Evolutionary conservation across 1,140 invertebrate genomes (phyloP).

Genomic region (Trichoplusia ni): DNA sequence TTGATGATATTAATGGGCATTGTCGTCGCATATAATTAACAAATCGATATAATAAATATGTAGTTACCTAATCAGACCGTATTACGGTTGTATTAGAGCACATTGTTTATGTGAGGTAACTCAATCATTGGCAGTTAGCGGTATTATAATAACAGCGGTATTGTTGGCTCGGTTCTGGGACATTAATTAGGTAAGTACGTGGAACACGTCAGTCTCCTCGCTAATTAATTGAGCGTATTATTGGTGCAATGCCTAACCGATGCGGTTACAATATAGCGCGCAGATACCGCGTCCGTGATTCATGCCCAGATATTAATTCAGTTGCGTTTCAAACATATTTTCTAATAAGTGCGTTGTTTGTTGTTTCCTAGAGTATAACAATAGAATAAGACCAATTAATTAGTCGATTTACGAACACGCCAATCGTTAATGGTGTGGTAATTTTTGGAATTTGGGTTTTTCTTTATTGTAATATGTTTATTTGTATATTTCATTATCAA

Average conservation of each 20-base stretch:
- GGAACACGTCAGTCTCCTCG: conserved; percentile 57
- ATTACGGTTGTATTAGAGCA: conserved; percentile 42
- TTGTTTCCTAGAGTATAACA: background rate
- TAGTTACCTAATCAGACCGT: conserved; percentile 26
- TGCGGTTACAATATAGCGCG: conserved; percentile 48
- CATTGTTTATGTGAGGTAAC: conserved; percentile 53
- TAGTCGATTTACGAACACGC: too few relatives aligned
- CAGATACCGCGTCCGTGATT: conserved; percentile 19
- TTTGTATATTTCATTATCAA: too few relatives aligned
- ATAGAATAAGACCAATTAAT: too few relatives aligned
- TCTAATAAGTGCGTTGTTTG: background rate
- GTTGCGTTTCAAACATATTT: conserved; percentile 22
- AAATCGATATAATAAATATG: conserved; percentile 27
- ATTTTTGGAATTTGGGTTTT: too few relatives aligned
- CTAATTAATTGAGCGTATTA: conserved; percentile 76
- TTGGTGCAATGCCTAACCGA: conserved; percentile 59
- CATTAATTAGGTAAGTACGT: conserved; percentile 75
- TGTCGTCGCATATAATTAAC: background rate
- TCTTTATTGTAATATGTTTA: too few relatives aligned
- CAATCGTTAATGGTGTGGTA: too few relatives aligned
- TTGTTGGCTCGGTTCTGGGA: conserved; percentile 61
- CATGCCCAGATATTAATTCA: conserved; percentile 26
- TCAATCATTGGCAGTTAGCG: conserved; percentile 60
- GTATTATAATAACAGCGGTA: conserved; percentile 65
- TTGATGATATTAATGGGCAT: conserved; percentile 8